Evolutionary conservation across 2,888 invertebrate species (phyloP).

Genomic region (Hirudinaria manillensis): DNA sequence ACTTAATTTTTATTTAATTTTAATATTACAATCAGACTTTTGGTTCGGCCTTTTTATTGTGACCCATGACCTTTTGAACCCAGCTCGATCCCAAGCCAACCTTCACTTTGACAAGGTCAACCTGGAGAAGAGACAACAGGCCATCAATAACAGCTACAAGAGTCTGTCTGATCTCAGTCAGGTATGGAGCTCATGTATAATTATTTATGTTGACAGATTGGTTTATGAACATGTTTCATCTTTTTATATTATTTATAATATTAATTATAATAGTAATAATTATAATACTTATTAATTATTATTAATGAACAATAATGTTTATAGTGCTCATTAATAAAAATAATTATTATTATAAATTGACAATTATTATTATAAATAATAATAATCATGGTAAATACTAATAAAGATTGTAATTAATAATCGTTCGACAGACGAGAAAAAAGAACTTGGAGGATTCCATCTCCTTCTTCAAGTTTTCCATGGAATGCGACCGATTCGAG

Average conservation of each 20-base stretch:
- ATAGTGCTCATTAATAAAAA: too few relatives aligned
- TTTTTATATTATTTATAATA: not conserved
- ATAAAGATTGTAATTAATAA: too few relatives aligned
- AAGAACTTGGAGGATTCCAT: conserved; percentile 84
- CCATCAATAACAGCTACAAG: conserved; percentile 74
- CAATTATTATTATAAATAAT: too few relatives aligned
- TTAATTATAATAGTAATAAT: too few relatives aligned
- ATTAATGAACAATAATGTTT: too few relatives aligned
- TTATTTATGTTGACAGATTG: not conserved
- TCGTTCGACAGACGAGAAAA: conserved; percentile 70
- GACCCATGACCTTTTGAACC: not conserved
- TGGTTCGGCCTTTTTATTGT: too few relatives aligned
- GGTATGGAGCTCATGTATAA: conserved; percentile 7
- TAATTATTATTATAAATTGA: too few relatives aligned
- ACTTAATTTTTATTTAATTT: too few relatives aligned
- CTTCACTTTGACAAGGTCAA: conserved; percentile 65
- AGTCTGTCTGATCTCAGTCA: conserved; percentile 51
- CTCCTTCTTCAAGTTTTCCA: conserved; percentile 82
- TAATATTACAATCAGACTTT: too few relatives aligned
- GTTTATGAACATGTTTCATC: conserved; percentile 16
- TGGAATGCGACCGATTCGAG: conserved; percentile 95
- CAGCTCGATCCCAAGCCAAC: conserved; percentile 52
- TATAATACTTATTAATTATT: too few relatives aligned
- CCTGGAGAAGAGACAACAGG: conserved; percentile 72
- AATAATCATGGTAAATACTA: too few relatives aligned